These are phyloP conservation scores for Stercorarius parasiticus DNA, from an alignment of 2,113 vertebrate genomes.

Conservation along the genomic window DNA sequence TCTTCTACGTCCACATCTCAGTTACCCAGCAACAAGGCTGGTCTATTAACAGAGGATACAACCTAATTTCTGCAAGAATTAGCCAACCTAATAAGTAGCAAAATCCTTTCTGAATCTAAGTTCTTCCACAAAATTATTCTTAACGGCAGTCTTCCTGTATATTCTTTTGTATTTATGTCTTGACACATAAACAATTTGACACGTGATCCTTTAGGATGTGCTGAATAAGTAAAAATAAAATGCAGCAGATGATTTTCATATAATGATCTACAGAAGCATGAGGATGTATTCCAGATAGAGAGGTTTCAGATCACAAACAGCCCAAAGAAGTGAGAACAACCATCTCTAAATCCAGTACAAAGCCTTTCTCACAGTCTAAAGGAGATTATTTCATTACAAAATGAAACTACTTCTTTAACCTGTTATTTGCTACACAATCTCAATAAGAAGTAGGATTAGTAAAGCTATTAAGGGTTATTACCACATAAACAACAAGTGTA, in stretches of 20 bases:
- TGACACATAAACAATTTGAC: not conserved
- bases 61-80: not conserved
- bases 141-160: no score
- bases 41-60: not conserved
- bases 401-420: not conserved
- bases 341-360: not conserved
- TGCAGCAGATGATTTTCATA: fast-evolving
- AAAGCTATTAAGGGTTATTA: not conserved
- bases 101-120: not conserved
- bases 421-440: not conserved
- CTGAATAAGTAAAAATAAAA: not conserved
- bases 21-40: not conserved
- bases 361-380: not conserved
- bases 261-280: not conserved
- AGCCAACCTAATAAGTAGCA: not conserved
- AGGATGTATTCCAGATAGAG: not conserved
- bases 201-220: not conserved
- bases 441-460: not conserved
- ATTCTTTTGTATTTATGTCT: not conserved
- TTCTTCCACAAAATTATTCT: not conserved
- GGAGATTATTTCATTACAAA: not conserved
- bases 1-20: not conserved
- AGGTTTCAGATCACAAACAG: not conserved
- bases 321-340: not conserved
- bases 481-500: not conserved